Base-by-base conservation (phyloP, 2,888 invertebrate genomes). In the Zygogramma bicolorata region DNA sequence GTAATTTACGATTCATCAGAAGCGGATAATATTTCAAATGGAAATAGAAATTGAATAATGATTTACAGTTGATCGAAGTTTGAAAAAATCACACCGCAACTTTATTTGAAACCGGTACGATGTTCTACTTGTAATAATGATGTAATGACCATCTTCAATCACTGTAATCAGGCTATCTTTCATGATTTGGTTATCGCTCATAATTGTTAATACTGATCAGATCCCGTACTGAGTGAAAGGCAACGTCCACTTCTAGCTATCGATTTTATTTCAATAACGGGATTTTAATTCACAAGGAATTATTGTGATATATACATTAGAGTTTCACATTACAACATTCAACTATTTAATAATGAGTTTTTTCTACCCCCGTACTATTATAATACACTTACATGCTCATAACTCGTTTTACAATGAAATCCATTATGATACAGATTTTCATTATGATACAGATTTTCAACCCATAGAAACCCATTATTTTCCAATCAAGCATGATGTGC, bases 1-100 rank as follows among this genome's bases (percentile, higher is more conserved):
- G 40, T 65, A 70, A 65, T 70, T 65, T 34, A 42, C 60, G 53
- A 68, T 46, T 46, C 25, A 57, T 65, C 27, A 53, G 53, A 27
- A 25, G 53, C 53, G 27, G 53, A 53, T 53, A 53, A 53, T 53
- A 53, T 53, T 53, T 53, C 53, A 53, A 53, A 53, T 25, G 15
- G 53, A 53, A 53, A 53, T 53, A 53, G 25, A n/a, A 53, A 53
- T 53, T 27, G 10, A 53, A 25, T 42, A n/a, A 42, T 18, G 53
- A 53, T 53, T 53, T 53, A 53, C 53, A 53, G 53, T 53, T 53
- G 25, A 53, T 53, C 27, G 5, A n/a, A 53, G 53, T 53, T 53
- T 7, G 53, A 53, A 53, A n/a, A 53, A 53, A 53, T 53, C 53
- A 22, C 1, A 25, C n/a, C 27, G 53, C 53, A 25, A 53, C n/a